Base-by-base conservation (phyloP, 1,140 invertebrate genomes). In the Tetramorium alpestre region DNA sequence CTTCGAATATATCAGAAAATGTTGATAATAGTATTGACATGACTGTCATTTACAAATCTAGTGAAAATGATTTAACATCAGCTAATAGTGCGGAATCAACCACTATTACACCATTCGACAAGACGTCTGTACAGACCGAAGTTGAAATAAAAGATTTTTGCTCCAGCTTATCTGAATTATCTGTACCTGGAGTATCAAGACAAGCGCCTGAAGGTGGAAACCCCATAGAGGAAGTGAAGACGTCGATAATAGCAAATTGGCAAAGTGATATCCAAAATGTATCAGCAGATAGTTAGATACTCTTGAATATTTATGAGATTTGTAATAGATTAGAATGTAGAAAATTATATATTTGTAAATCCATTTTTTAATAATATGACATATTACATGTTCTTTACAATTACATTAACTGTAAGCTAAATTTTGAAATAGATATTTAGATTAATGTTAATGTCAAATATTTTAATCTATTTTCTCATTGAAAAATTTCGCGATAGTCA, bases 201-300 rank as follows among this genome's bases (percentile, higher is more conserved):
- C 94, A 95, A 89, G 94, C 94, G 2, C 94, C 94, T 11, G 94
- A 95, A 80, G 94, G 94, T 33, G 94, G 94, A 1, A 95, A 95
- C 70, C 94, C 94, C 3, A 72, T 92, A 8, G 94, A 95, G 84
- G 94, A 95, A 70, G 8, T 22, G 22, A 88, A 56, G 22, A 88
- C 82, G 22, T 58, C 62, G 7, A 58, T 80, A 38, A 33, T 70
- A 18, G 18, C n/a, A 54, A 91, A 87, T n/a, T 78, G 18, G 25
- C 38, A 76, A 51, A 11, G 75, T 65, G 49, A 90, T 44, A 67
- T 28, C 11, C 69, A 87, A 18, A 70, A 88, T 73, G 82, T 75
- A n/a, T 88, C 86, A 28, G 67, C 67, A 10, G 70, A 60, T 60
- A 87, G 51, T 65, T 91, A 69, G 86, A 87, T 44, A 87, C 4